Evolutionary conservation across 2,797 vertebrate species (phyloP).

Genomic region (Gymnothorax javanicus): DNA sequence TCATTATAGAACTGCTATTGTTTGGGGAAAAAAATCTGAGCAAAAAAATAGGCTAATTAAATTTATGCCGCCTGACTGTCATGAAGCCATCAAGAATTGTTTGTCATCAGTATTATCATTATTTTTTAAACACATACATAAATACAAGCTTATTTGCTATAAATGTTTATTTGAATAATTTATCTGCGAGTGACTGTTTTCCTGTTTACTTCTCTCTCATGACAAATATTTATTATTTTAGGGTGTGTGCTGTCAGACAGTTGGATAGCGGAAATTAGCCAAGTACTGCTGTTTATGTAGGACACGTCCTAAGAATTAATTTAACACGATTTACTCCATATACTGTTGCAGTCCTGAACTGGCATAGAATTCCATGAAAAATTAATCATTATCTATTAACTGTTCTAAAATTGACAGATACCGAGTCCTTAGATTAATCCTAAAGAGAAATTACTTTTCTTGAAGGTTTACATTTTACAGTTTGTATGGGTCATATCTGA

Average conservation of each 20-base stretch:
- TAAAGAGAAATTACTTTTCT: constrained; percentile 9
- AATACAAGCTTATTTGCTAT: constrained; percentile 14
- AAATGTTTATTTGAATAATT: constrained; percentile 27
- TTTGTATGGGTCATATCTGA: constrained; percentile 13
- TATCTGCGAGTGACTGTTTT: constrained; percentile 22
- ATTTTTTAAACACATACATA: constrained; percentile 5
- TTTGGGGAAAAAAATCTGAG: not conserved
- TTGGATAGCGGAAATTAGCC: not conserved
- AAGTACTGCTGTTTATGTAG: constrained; percentile 23
- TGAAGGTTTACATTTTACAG: not conserved
- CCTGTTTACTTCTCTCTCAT: constrained; percentile 22
- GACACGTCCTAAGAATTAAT: constrained; percentile 33
- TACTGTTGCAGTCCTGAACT: constrained; percentile 7
- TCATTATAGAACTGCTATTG: not conserved
- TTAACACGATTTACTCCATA: constrained; percentile 14
- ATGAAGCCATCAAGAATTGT: not conserved
- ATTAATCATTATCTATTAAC: constrained; percentile 31
- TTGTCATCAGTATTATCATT: not conserved
- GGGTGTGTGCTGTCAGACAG: not conserved
- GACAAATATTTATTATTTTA: constrained; percentile 26
- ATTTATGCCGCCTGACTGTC: not conserved
- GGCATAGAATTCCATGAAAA: constrained; percentile 28
- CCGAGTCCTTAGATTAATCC: constrained; percentile 18
- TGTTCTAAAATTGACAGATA: constrained; percentile 24
- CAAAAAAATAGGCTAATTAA: not conserved